phyloP scores from a whole-genome alignment of 2,888 invertebrate genomes.

The Acanthosoma haemorrhoidale region DNA sequence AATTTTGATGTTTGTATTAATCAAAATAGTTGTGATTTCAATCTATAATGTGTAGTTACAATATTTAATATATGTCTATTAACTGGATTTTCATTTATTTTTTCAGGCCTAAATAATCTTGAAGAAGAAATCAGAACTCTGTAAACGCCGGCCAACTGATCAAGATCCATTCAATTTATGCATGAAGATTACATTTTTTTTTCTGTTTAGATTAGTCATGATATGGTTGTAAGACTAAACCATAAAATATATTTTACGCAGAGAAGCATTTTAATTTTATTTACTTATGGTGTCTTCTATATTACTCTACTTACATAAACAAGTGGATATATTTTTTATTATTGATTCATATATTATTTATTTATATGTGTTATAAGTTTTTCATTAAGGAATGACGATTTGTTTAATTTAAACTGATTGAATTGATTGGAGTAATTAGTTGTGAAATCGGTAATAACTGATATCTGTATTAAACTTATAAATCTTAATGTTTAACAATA shows the following conservation, averaged over 20 bases:
- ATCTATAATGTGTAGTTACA: no score
- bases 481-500: not conserved
- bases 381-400: not conserved
- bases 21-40: no score
- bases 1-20: no score
- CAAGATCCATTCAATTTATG: not conserved
- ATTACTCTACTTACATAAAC: not conserved
- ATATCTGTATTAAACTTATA: not conserved
- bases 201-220: not conserved
- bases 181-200: not conserved
- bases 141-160: not conserved
- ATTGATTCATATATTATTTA: not conserved
- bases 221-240: not conserved
- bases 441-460: not conserved
- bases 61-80: not conserved
- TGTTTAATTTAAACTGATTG: not conserved
- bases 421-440: not conserved
- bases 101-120: constrained; percentile 10
- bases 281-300: not conserved
- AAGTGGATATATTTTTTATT: not conserved
- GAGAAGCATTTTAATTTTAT: not conserved
- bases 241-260: not conserved
- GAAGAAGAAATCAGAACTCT: constrained; percentile 18
- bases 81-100: not conserved
- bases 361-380: not conserved